phyloP scores from a whole-genome alignment of 2,888 invertebrate genomes.

The Drosophila tanythrix region DNA sequence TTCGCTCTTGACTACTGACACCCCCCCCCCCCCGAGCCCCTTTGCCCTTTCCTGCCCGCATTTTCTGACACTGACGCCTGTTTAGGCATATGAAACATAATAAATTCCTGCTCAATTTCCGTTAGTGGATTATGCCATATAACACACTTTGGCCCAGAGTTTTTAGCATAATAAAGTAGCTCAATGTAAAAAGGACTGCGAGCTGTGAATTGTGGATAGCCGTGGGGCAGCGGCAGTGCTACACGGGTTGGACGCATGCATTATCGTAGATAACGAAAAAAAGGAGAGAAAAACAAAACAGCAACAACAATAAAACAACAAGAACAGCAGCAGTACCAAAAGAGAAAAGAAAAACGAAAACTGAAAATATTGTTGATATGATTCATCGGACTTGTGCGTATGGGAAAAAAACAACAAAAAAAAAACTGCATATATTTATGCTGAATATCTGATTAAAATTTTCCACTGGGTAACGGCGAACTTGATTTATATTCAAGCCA shows the following conservation, averaged over 20 bases:
- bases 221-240: neutral
- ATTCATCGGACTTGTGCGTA: conserved; percentile 43
- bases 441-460: conserved; percentile 52
- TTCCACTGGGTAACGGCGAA: conserved; percentile 13
- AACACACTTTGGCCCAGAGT: conserved; percentile 74
- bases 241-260: conserved; percentile 47
- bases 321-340: neutral
- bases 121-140: conserved; percentile 79
- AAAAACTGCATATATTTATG: conserved; percentile 49
- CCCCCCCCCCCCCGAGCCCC: neutral
- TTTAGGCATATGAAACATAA: conserved; percentile 72
- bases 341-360: conserved; percentile 1
- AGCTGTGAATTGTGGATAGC: conserved; percentile 1
- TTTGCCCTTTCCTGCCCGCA: conserved; percentile 1
- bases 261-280: conserved; percentile 59
- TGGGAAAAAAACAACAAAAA: conserved; percentile 22
- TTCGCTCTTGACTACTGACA: conserved; percentile 14
- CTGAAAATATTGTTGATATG: conserved; percentile 46
- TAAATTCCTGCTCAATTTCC: conserved; percentile 78
- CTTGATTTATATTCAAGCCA: conserved; percentile 45
- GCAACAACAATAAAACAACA: conserved; percentile 12
- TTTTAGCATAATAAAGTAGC: conserved; percentile 77
- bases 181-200: conserved; percentile 60
- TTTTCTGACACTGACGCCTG: conserved; percentile 51
- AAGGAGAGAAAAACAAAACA: conserved; percentile 8